These are phyloP conservation scores for Cyphomyrus discorhynchus DNA, from an alignment of 2,113 vertebrate genomes.

Conservation along the genomic window DNA sequence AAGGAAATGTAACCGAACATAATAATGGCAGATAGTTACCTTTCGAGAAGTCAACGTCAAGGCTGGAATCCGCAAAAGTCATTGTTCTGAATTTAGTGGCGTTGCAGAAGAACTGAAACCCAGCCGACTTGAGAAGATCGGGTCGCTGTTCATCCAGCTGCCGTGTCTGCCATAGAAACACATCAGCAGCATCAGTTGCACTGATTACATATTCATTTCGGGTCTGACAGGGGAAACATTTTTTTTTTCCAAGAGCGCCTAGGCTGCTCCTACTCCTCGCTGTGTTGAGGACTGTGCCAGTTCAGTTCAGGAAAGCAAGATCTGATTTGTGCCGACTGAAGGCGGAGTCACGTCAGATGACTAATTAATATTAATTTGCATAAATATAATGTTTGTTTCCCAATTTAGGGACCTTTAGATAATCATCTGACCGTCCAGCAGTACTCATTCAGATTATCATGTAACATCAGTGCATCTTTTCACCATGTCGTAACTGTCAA, in stretches of 20 bases:
- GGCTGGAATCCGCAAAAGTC: constrained; percentile 39
- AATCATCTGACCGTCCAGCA: neutral
- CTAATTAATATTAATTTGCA: constrained; percentile 33
- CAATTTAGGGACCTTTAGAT: neutral
- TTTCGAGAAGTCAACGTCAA: constrained; percentile 34
- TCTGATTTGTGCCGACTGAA: constrained; percentile 44
- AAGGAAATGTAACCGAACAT: neutral
- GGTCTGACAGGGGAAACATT: constrained; percentile 15
- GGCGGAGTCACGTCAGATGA: constrained; percentile 49
- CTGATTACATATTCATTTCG: constrained; percentile 64
- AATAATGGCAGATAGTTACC: constrained; percentile 38
- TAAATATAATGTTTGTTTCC: neutral
- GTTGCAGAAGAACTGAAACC: constrained; percentile 42
- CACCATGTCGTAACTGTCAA: neutral
- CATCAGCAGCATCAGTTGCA: constrained; percentile 44
- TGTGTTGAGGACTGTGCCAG: constrained; percentile 23
- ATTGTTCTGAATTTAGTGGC: constrained; percentile 40
- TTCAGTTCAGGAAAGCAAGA: constrained; percentile 32
- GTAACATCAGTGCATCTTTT: neutral
- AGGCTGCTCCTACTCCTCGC: constrained; percentile 23
- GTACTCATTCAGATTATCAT: neutral
- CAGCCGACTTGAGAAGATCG: constrained; percentile 30
- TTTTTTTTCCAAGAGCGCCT: neutral
- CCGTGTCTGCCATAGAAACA: constrained; percentile 44
- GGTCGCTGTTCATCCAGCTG: constrained; percentile 37